Evolutionary conservation across 2,888 invertebrate genomes (phyloP).

Genomic region (Pyrochroa serraticornis): DNA sequence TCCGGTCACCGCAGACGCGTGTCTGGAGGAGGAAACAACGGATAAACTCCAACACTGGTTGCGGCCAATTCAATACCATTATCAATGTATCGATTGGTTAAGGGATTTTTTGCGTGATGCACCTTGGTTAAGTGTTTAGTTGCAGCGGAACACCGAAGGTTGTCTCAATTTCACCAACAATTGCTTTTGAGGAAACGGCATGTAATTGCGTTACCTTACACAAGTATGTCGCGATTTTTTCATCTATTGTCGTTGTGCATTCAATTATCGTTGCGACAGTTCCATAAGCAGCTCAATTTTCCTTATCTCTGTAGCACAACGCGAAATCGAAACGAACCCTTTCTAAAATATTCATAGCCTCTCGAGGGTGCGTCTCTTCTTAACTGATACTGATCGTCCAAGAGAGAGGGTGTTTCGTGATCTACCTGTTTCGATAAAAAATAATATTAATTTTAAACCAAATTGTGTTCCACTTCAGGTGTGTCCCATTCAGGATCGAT

Average conservation of each 20-base stretch:
- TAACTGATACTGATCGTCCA: neutral
- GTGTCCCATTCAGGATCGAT: slow-evolving; percentile 21
- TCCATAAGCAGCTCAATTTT: neutral
- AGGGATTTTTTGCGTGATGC: slow-evolving; percentile 12
- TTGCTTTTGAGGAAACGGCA: slow-evolving; percentile 19
- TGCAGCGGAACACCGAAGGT: slow-evolving; percentile 19
- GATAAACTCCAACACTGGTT: neutral
- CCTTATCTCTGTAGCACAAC: neutral
- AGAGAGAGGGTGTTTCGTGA: slow-evolving; percentile 26
- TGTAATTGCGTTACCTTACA: slow-evolving; percentile 10
- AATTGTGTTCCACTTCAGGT: slow-evolving; percentile 35
- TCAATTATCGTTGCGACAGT: slow-evolving; percentile 3
- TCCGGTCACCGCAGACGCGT: slow-evolving; percentile 17
- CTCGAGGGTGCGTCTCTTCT: slow-evolving; percentile 7
- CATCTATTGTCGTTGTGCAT: slow-evolving; percentile 3
- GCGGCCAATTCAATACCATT: neutral
- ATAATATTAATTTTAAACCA: slow-evolving; percentile 37
- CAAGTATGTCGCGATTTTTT: slow-evolving; percentile 1
- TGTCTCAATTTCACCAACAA: slow-evolving; percentile 5
- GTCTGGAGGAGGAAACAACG: slow-evolving; percentile 4
- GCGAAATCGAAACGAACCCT: neutral
- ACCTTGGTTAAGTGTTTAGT: slow-evolving; percentile 10
- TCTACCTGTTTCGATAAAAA: slow-evolving; percentile 37
- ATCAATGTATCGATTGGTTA: neutral
- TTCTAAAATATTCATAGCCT: slow-evolving; percentile 15